Evolutionary conservation across 2,888 invertebrate species (phyloP), one percentile per base, ranked within the genome.

Genomic region (Euplagia quadripunctaria): DNA sequence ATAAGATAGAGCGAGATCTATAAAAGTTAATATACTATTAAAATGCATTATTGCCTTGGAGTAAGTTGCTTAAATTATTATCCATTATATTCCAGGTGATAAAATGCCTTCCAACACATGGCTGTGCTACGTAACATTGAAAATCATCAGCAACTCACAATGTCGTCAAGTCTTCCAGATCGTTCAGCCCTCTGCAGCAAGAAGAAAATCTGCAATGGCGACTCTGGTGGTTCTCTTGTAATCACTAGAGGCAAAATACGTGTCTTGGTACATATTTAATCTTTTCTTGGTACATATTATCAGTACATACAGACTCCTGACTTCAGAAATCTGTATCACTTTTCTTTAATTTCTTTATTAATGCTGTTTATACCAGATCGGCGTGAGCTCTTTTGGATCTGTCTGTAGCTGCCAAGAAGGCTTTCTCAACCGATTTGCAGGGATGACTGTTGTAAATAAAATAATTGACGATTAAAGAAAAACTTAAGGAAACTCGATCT

Each of bases 141-240:
- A 76, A 16, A 77, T 88, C 14, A 86, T 89, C 58, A 76, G 74
- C 68, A 89, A 89, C 78, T 4, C 46, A 1, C 75, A 75, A 5
- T 89, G 88, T 77, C 41, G 67, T 8, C 41, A 52, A 0, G 68
- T 75, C 17, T 87, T 83, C 82, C 85, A 76, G 0, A 71, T 83
- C 49, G 12, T 91, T 4, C 85, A 83, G 6, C 9, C 68, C 7
- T 83, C 84, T 80, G 79, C 3, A 86, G 85, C 11, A 73, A 72
- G 16, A 31, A 31, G 2, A 84, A 89, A 66, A 86, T 87, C 41
- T 92, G 91, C 82, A 12, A 63, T 0, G 88, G 91, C 5, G 91
- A 91, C 77, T 91, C 91, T 11, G 91, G 91, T n/a, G 91, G 91
- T 46, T 91, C 91, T 2, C 85, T 91, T 1, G 81, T 79, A 20